Conservation (phyloP, 2,113 vertebrate species). For the Bubalus kerabau region DNA sequence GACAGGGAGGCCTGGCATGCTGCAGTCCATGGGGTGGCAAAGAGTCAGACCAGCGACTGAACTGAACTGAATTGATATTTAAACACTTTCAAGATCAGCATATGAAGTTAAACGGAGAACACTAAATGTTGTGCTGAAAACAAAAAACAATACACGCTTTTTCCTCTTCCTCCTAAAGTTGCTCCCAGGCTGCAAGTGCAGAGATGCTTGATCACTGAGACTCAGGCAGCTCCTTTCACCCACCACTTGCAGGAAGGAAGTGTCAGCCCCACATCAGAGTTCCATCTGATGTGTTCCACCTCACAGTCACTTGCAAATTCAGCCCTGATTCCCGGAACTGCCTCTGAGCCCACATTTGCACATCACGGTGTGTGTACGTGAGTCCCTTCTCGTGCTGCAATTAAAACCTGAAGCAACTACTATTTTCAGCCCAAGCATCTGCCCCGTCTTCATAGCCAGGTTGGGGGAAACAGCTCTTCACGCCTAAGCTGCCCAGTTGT, state of each 20-base stretch:
- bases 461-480: constrained; percentile 50
- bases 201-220: neutral
- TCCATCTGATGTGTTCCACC: constrained; percentile 57
- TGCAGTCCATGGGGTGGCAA: neutral
- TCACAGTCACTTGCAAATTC: constrained; percentile 58
- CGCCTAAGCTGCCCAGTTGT: constrained; percentile 43
- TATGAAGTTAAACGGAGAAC: neutral
- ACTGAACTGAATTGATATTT: neutral
- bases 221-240: neutral
- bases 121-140: neutral
- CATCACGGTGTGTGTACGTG: constrained; percentile 77
- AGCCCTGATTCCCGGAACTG: constrained; percentile 58
- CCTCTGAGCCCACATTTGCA: constrained; percentile 54
- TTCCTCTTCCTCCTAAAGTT: constrained; percentile 56
- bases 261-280: constrained; percentile 48
- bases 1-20: neutral
- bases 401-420: constrained; percentile 81
- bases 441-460: constrained; percentile 75
- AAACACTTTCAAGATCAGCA: neutral
- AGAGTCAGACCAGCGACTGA: neutral
- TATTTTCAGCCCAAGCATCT: constrained; percentile 83
- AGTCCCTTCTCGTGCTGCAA: constrained; percentile 79
- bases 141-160: neutral
- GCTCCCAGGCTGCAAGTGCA: constrained; percentile 35
- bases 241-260: constrained; percentile 62